phyloP scores from a whole-genome alignment of 2,113 vertebrate species.

The Xiphias gladius region DNA sequence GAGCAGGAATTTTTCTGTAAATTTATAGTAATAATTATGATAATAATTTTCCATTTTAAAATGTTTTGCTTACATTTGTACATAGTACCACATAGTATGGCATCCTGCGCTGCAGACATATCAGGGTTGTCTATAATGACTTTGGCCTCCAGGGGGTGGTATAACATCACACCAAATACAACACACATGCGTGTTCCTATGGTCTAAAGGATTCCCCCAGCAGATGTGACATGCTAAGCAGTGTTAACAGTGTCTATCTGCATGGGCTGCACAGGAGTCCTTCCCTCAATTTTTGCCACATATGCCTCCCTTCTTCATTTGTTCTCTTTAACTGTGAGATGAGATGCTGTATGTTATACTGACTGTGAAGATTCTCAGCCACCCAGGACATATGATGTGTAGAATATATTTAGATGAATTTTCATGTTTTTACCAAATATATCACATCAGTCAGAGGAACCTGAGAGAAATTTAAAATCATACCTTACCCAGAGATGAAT shows the following conservation, averaged over 20 bases:
- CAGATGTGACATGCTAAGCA: background rate
- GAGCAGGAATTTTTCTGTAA: background rate
- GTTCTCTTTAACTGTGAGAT: background rate
- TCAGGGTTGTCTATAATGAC: background rate
- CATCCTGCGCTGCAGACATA: background rate
- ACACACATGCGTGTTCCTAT: too few relatives aligned
- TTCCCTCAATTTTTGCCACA: background rate
- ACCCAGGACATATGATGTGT: too few relatives aligned
- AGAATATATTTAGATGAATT: too few relatives aligned
- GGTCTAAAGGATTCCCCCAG: background rate
- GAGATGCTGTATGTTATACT: background rate
- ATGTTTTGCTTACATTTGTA: background rate
- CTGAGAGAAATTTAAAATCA: too few relatives aligned
- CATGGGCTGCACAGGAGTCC: too few relatives aligned
- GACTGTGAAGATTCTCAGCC: background rate
- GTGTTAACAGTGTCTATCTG: background rate
- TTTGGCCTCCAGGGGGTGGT: conserved; percentile 27
- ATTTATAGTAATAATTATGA: too few relatives aligned
- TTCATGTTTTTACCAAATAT: too few relatives aligned
- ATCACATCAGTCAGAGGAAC: too few relatives aligned
- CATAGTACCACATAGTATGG: background rate
- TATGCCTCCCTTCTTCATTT: background rate
- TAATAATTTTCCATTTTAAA: background rate
- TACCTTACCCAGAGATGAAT: too few relatives aligned
- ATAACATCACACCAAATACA: background rate